Base-by-base conservation (phyloP, 2,113 vertebrate species). In the Gobius niger region DNA sequence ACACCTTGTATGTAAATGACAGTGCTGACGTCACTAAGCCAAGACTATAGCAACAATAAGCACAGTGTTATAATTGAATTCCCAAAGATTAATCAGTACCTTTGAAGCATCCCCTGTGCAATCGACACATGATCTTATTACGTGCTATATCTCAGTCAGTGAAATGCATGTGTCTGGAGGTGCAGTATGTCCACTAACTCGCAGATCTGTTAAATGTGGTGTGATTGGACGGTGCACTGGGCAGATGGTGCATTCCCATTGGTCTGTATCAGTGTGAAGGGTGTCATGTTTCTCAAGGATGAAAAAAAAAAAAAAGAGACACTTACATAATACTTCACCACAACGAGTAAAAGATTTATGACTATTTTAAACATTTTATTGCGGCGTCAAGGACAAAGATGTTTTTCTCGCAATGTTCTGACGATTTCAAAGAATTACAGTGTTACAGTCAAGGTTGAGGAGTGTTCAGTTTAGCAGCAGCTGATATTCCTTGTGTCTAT, bases 401-500 rank as follows among this genome's bases (percentile, higher is more conserved):
- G 12, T 42, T 42, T 60, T 60, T 7, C 57, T 10, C 7, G 12
- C 40, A 60, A 4, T 42, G 10, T 44, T 44, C 44, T 44, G 24
- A 42, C 40, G 14, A 60, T 10, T 63, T 63, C 4, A 63, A 24
- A 47, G n/a, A 44, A 46, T 47, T 47, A 46, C 44, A 18, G 9
- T n/a, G 15, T 0, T 42, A 49, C 24, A 77, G 16, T 69, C 62
- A 70, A 69, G 40, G 51, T 59, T 54, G 68, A 64, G 64, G 60
- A n/a, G 15, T 53, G n/a, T 11, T 46, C 47, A 64, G 16, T 53
- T 68, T 57, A 1, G 8, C 34, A 12, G 47, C 34, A 50, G 5
- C 49, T 47, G 70, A 12, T 61, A 59, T 69, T 67, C 49, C 67
- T 65, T 73, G 8, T 57, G 51, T 65, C 63, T 66, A 53, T 67